These are phyloP conservation scores for Salvelinus fontinalis DNA, from an alignment of 2,113 vertebrate species.

Conservation along the genomic window DNA sequence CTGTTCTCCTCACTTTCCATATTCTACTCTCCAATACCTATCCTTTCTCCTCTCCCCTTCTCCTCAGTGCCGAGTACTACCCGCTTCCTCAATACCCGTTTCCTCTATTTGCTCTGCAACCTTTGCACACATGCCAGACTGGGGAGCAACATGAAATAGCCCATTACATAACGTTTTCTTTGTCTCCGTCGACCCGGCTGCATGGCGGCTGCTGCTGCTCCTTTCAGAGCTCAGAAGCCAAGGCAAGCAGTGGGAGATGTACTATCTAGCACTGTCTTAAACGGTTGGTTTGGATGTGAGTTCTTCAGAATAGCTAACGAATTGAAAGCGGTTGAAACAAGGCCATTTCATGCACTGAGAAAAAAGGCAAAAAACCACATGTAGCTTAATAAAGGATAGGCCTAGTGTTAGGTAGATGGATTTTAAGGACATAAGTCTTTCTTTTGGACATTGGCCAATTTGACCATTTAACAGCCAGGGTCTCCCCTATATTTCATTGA, in stretches of 20 bases:
- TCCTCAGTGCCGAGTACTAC: neutral
- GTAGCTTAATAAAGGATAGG: no score
- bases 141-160: conserved; percentile 3
- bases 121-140: conserved; percentile 5
- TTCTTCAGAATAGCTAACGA: no score
- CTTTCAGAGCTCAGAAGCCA: neutral
- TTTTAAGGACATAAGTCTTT: no score
- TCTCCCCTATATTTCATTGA: no score
- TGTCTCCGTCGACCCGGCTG: neutral
- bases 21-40: neutral
- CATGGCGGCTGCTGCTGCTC: neutral
- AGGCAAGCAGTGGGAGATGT: neutral
- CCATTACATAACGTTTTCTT: conserved; percentile 16
- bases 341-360: no score
- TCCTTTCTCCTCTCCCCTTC: neutral
- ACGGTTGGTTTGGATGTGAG: no score
- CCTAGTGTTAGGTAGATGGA: no score
- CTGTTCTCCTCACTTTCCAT: neutral
- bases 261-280: neutral
- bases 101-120: conserved; percentile 6
- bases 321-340: no score
- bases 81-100: neutral
- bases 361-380: no score
- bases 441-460: no score
- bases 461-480: no score